Evolutionary conservation across 2,888 invertebrate genomes (phyloP), one percentile per base, ranked within the genome.

Genomic region (Andrena bicolor): DNA sequence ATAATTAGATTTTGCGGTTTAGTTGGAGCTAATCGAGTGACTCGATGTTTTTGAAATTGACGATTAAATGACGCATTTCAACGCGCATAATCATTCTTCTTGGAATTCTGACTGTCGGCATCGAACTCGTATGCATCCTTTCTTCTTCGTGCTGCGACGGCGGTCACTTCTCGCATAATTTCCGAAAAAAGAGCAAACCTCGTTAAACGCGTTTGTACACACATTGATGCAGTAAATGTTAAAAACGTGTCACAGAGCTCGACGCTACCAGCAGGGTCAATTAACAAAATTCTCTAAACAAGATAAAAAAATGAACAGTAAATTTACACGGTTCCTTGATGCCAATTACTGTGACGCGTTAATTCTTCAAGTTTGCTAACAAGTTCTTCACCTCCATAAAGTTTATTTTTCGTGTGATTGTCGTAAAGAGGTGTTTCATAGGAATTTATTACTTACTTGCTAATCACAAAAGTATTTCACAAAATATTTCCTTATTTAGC

Each of bases 1-100:
- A 13, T n/a, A 41, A 20, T 53, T 75, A 65, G 26, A 58, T 28
- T 26, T 70, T 35, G 2, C 1, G 16, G 35, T 13, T 72, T 16
- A 64, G 26, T 16, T 20, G 51, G 13, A 13, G 26, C 51, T 4
- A 66, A 81, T 56, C 69, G 23, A 71, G 64, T 32, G n/a, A n/a
- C 30, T 64, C 2, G 8, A 48, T 13, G 10, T 5, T 71, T 70
- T 69, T 30, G 8, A 66, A 32, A 70, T 16, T 49, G 30, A 48
- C 73, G 66, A 78, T 30, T 48, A 71, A 83, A 69, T 41, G 26
- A 10, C 51, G 49, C 35, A 56, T 68, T 68, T 35, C 20, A 26
- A 13, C 7, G 10, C 13, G 76, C 64, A 26, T 26, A 49, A 56
- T 85, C 82, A 82, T 53, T 20, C 7, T 82, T 82, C 77, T 30